These are phyloP conservation scores for Ips nitidus DNA, from an alignment of 1,140 invertebrate species.

Conservation along the genomic window DNA sequence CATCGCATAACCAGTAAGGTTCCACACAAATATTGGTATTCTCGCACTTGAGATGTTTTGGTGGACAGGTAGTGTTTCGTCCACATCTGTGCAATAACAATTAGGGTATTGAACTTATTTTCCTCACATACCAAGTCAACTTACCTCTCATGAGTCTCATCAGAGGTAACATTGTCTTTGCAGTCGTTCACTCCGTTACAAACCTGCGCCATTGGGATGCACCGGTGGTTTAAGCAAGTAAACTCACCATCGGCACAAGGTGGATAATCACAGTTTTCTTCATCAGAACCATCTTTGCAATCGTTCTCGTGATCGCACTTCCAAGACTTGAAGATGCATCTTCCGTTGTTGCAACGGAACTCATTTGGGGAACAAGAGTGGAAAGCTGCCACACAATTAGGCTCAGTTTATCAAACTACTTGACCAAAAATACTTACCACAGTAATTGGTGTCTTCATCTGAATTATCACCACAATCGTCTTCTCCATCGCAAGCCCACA, in stretches of 20 bases:
- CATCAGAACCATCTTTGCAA: slow-evolving; percentile 91
- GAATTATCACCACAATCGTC: slow-evolving; percentile 93
- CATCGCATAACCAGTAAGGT: slow-evolving; percentile 92
- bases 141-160: slow-evolving; percentile 77
- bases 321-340: slow-evolving; percentile 95
- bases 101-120: background rate
- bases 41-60: slow-evolving; percentile 86
- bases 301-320: slow-evolving; percentile 95
- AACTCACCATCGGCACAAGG: slow-evolving; percentile 91
- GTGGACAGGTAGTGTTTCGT: slow-evolving; percentile 81
- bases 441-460: slow-evolving; percentile 92
- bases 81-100: slow-evolving; percentile 62
- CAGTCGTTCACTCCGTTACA: slow-evolving; percentile 95
- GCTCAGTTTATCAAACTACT: background rate
- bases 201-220: slow-evolving; percentile 79
- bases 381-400: slow-evolving; percentile 63
- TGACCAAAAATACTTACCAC: slow-evolving; percentile 61
- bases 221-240: slow-evolving; percentile 88
- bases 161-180: slow-evolving; percentile 89
- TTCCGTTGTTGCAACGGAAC: slow-evolving; percentile 91
- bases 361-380: slow-evolving; percentile 92
- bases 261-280: slow-evolving; percentile 87
- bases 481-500: slow-evolving; percentile 97
- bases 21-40: slow-evolving; percentile 95
- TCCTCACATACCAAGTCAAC: background rate